Percentiles rank a stretch among this genome's conserved stretches.
phyloP scores from a whole-genome alignment of 2,888 invertebrate genomes.

The Biston stratarius region DNA sequence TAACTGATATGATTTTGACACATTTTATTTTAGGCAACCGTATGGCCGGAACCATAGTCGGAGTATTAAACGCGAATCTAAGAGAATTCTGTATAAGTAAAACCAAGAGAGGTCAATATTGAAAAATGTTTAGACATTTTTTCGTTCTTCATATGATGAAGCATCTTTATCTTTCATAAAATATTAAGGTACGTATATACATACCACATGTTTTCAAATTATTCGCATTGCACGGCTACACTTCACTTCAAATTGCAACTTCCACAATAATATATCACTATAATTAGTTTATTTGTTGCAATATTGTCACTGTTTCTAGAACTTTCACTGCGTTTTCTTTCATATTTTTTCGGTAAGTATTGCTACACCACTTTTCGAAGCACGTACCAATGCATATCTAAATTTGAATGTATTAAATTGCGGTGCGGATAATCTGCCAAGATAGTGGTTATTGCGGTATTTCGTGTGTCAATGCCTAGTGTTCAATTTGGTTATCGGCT shows the following conservation, averaged over 20 bases:
- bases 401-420: slow-evolving; percentile 36
- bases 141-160: no score
- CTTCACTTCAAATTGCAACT: background rate
- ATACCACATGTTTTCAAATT: background rate
- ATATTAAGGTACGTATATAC: background rate
- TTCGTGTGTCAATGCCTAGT: slow-evolving; percentile 34
- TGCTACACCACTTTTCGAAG: slow-evolving; percentile 12
- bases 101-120: no score
- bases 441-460: slow-evolving; percentile 47
- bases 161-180: background rate
- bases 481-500: slow-evolving; percentile 48
- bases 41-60: no score
- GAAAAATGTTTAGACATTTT: no score
- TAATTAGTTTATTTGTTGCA: background rate
- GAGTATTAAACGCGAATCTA: no score
- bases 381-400: slow-evolving; percentile 17
- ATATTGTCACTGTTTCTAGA: slow-evolving; percentile 4
- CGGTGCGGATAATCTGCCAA: slow-evolving; percentile 29
- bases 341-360: background rate
- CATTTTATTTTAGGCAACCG: no score
- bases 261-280: background rate
- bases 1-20: no score
- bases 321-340: background rate
- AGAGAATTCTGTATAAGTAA: no score
- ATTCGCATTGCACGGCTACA: no score